Evolutionary conservation across 2,888 invertebrate species (phyloP).

Genomic region (Synanthedon formicaeformis): DNA sequence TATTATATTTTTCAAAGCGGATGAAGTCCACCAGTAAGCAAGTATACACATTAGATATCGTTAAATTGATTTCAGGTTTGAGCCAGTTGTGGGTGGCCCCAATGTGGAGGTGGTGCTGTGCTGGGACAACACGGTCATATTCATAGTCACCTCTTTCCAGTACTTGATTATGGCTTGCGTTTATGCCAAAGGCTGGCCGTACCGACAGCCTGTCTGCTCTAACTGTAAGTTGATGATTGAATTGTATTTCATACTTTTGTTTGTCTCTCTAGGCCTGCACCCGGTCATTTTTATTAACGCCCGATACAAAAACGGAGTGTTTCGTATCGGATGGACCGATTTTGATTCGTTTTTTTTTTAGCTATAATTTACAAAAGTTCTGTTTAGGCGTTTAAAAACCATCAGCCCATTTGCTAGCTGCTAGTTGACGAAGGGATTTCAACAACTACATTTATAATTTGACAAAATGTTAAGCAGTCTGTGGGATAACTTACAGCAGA

Average conservation of each 20-base stretch:
- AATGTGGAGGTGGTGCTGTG: constrained; percentile 70
- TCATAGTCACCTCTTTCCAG: constrained; percentile 81
- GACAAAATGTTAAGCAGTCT: too few relatives aligned
- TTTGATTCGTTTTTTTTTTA: too few relatives aligned
- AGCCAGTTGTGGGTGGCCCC: constrained; percentile 50
- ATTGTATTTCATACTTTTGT: not conserved
- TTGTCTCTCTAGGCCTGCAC: not conserved
- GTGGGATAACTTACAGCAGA: too few relatives aligned
- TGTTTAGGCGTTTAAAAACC: too few relatives aligned
- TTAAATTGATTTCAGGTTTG: constrained; percentile 39
- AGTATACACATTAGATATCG: too few relatives aligned
- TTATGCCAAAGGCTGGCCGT: constrained; percentile 85
- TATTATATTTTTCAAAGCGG: too few relatives aligned
- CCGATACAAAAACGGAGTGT: not conserved
- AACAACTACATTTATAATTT: too few relatives aligned
- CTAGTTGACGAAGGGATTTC: too few relatives aligned
- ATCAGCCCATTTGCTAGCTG: too few relatives aligned
- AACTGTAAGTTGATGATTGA: constrained; percentile 61
- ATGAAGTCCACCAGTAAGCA: too few relatives aligned
- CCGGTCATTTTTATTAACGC: not conserved
- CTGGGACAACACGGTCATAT: constrained; percentile 85
- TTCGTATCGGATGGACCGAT: not conserved
- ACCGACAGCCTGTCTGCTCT: constrained; percentile 76
- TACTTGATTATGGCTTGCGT: constrained; percentile 82
- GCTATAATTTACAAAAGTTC: too few relatives aligned